phyloP scores from a whole-genome alignment of 1,140 invertebrate genomes.

The Lordiphosa clarofinis region DNA sequence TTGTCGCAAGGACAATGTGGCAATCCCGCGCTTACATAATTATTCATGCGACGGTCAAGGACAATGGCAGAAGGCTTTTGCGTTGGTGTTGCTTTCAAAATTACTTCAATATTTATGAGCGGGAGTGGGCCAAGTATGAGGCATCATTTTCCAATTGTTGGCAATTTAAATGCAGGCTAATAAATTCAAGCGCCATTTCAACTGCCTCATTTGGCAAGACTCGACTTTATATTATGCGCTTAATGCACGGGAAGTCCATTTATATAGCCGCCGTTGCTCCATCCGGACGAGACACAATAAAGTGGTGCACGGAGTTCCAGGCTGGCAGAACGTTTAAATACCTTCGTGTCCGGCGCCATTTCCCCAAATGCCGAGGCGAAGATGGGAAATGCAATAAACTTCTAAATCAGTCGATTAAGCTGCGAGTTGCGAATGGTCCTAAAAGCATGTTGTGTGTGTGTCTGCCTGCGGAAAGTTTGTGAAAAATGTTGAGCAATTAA shows the following conservation, averaged over 20 bases:
- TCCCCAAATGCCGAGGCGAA: constrained; percentile 27
- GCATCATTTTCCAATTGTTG: constrained; percentile 29
- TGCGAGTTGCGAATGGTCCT: constrained; percentile 54
- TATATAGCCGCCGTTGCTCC: constrained; percentile 36
- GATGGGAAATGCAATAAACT: constrained; percentile 70
- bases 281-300: constrained; percentile 44
- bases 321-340: constrained; percentile 58
- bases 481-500: constrained; percentile 75
- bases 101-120: constrained; percentile 38
- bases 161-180: constrained; percentile 60
- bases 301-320: constrained; percentile 37
- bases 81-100: constrained; percentile 24
- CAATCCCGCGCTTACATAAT: constrained; percentile 30
- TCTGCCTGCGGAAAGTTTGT: constrained; percentile 41
- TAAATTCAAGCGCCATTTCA: constrained; percentile 64
- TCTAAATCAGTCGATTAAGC: constrained; percentile 75
- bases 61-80: constrained; percentile 25
- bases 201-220: constrained; percentile 32
- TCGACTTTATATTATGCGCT: constrained; percentile 43
- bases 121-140: constrained; percentile 5
- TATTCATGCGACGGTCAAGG: constrained; percentile 66
- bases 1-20: constrained; percentile 40
- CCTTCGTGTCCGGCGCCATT: constrained; percentile 65
- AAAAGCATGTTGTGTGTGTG: constrained; percentile 38
- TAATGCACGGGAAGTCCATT: constrained; percentile 71